These are phyloP conservation scores for Tethea ocularis DNA, from an alignment of 2,888 invertebrate genomes.

Conservation along the genomic window DNA sequence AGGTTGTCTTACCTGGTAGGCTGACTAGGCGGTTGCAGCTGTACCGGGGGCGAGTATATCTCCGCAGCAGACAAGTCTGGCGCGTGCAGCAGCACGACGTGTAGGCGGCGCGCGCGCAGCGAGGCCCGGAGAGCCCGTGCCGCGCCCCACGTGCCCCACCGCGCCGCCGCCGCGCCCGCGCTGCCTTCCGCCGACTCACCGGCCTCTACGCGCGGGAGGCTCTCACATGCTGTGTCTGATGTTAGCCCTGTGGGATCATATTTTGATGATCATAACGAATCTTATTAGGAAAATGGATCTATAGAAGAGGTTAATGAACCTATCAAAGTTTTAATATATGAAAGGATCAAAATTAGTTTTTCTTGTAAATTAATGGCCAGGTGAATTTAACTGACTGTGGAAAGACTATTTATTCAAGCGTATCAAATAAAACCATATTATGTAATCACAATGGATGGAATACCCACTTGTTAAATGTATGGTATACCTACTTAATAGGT, in stretches of 20 bases:
- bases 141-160: slow-evolving; percentile 92
- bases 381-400: too few species aligned
- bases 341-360: too few species aligned
- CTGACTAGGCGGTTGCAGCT: slow-evolving; percentile 68
- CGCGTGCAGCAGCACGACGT: slow-evolving; percentile 90
- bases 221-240: slow-evolving; percentile 77
- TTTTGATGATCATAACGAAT: too few species aligned
- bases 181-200: slow-evolving; percentile 57
- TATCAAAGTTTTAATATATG: too few species aligned
- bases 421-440: too few species aligned
- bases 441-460: too few species aligned
- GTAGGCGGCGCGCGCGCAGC: slow-evolving; percentile 87
- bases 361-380: too few species aligned
- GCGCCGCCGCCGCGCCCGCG: slow-evolving; percentile 82
- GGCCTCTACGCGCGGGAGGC: slow-evolving; percentile 48
- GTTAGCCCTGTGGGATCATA: slow-evolving; percentile 68
- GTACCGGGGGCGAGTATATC: slow-evolving; percentile 85
- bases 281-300: too few species aligned
- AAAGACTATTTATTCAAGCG: too few species aligned
- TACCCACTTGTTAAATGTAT: too few species aligned
- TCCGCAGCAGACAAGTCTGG: slow-evolving; percentile 86
- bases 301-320: too few species aligned
- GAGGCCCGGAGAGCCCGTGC: slow-evolving; percentile 88
- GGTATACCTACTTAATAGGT: too few species aligned
- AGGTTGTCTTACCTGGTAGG: slow-evolving; percentile 61